These are phyloP conservation scores for Pelusios castaneus DNA, from an alignment of 2,113 vertebrate genomes.

Conservation along the genomic window DNA sequence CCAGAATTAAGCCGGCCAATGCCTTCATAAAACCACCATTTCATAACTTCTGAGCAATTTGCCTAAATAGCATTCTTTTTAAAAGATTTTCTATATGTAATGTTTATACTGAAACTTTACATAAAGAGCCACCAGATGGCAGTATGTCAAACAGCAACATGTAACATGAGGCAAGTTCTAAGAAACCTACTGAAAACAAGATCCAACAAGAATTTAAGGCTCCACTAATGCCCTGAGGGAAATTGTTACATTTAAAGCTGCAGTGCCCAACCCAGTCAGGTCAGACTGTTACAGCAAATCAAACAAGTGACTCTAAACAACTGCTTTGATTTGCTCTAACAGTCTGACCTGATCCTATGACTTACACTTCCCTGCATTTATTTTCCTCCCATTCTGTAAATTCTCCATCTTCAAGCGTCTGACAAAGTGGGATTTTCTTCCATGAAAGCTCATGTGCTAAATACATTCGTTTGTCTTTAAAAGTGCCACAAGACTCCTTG, in stretches of 20 bases:
- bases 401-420: no score
- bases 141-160: conserved; percentile 8
- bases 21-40: background rate
- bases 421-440: no score
- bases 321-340: no score
- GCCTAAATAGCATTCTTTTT: rapidly evolving
- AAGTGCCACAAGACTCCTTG: no score
- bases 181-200: background rate
- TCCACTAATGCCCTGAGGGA: background rate
- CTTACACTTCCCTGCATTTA: no score
- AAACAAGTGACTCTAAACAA: no score
- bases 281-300: no score
- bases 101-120: background rate
- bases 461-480: no score
- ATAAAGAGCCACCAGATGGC: conserved; percentile 60
- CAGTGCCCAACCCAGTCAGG: no score
- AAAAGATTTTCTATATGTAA: rapidly evolving
- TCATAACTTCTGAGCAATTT: background rate
- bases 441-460: no score
- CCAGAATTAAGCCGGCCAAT: background rate
- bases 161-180: background rate
- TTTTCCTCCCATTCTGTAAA: no score
- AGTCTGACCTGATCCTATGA: no score
- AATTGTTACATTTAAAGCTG: background rate
- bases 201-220: rapidly evolving